A percentile compares a stretch with the other conserved stretches of the same genome.
These are phyloP conservation scores for Chrysaora quinquecirrha DNA, from an alignment of 30 jellyfish, hydroid and myxozoan genomes.

Conservation along the genomic window DNA sequence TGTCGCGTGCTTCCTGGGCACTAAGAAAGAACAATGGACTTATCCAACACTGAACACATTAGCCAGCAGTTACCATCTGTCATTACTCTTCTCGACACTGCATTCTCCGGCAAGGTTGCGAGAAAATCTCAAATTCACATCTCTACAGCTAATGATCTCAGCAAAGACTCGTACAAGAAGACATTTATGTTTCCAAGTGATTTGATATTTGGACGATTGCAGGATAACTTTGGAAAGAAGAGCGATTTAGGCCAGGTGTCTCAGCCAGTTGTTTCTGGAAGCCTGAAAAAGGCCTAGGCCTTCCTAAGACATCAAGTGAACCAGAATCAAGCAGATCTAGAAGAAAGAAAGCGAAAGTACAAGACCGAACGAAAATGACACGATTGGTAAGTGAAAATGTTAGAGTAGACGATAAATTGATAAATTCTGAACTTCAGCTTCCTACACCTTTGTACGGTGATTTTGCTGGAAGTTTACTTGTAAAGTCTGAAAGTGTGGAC, in stretches of 20 bases:
- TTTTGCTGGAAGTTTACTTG: constrained; percentile 8
- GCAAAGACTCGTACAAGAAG: constrained; percentile 62
- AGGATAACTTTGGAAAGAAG: constrained; percentile 44
- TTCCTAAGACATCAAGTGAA: not conserved
- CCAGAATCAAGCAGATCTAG: not conserved
- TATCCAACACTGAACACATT: constrained; percentile 70
- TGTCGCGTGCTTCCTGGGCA: constrained; percentile 87
- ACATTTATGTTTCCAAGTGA: constrained; percentile 85
- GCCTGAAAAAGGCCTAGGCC: constrained; percentile 83
- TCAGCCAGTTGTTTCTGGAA: constrained; percentile 22
- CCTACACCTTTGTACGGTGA: constrained; percentile 38
- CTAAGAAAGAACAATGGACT: constrained; percentile 73
- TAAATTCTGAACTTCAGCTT: constrained; percentile 37
- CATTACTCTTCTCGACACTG: constrained; percentile 76
- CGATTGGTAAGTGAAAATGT: constrained; percentile 53
- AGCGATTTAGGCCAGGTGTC: constrained; percentile 43
- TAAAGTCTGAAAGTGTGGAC: constrained; percentile 46
- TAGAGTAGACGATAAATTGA: not conserved
- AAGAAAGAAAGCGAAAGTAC: constrained; percentile 28
- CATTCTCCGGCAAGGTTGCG: constrained; percentile 64
- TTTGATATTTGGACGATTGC: constrained; percentile 80
- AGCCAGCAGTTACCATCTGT: constrained; percentile 82
- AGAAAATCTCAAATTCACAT: constrained; percentile 35
- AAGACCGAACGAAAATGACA: constrained; percentile 49
- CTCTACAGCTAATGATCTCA: constrained; percentile 36